Conservation (phyloP, 2,888 invertebrate genomes). For the Resseliella maxima region DNA sequence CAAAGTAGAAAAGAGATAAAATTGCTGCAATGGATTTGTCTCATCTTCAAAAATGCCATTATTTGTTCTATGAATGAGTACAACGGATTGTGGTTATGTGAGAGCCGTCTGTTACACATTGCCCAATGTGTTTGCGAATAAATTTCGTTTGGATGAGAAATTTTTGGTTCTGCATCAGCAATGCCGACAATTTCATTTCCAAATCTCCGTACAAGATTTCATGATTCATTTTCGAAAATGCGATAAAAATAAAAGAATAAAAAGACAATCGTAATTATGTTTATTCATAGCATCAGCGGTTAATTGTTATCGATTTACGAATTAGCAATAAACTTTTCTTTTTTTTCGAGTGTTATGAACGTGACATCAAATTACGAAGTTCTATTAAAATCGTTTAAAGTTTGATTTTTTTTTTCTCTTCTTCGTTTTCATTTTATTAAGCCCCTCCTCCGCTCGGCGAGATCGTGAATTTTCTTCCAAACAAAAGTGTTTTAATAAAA, state of each 20-base stretch:
- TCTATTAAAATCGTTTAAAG: background rate
- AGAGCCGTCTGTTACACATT: conserved; percentile 23
- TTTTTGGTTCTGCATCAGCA: background rate
- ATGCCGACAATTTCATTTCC: too few species aligned
- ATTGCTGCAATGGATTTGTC: conserved; percentile 48
- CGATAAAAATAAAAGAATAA: background rate
- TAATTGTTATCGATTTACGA: conserved; percentile 7
- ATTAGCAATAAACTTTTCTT: background rate
- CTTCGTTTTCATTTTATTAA: background rate
- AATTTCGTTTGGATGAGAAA: background rate
- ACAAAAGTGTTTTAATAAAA: background rate
- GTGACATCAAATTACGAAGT: background rate
- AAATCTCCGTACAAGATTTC: too few species aligned
- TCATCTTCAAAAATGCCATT: conserved; percentile 35
- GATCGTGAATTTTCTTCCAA: too few species aligned
- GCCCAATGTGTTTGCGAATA: background rate
- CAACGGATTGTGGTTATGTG: conserved; percentile 41
- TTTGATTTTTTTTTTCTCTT: too few species aligned
- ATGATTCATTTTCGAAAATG: too few species aligned
- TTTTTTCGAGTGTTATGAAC: background rate
- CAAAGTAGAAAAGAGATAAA: background rate
- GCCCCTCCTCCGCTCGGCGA: too few species aligned
- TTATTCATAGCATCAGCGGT: background rate
- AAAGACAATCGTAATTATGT: background rate
- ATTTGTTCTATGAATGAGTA: conserved; percentile 12